Evolutionary conservation across 1,140 invertebrate genomes (phyloP).

Genomic region (Apis dorsata): DNA sequence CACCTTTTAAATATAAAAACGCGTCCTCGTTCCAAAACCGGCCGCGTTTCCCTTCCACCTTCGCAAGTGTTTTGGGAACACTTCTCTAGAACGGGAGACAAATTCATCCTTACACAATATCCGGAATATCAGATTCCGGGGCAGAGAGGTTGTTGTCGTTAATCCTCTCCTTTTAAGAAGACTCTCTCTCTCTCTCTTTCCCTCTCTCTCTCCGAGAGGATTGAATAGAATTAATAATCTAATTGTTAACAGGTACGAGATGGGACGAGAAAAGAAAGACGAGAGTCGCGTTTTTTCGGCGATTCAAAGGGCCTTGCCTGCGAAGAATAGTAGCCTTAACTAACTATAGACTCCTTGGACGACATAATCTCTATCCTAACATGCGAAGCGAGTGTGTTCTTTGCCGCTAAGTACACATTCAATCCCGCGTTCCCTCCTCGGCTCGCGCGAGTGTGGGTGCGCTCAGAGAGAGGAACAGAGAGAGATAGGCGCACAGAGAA

Average conservation of each 20-base stretch:
- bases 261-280: neutral
- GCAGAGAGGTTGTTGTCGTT: constrained; percentile 57
- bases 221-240: constrained; percentile 71
- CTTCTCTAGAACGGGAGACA: constrained; percentile 35
- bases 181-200: neutral
- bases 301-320: constrained; percentile 46
- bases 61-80: constrained; percentile 42
- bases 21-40: neutral
- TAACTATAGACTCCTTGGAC: constrained; percentile 72
- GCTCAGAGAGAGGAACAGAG: neutral
- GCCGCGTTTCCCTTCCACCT: neutral
- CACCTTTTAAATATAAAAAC: constrained; percentile 41
- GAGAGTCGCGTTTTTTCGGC: constrained; percentile 38
- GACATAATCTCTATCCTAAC: constrained; percentile 72
- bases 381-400: constrained; percentile 66
- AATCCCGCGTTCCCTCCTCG: constrained; percentile 51
- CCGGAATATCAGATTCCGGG: constrained; percentile 39
- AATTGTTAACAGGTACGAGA: constrained; percentile 61
- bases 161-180: constrained; percentile 56
- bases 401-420: constrained; percentile 72
- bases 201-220: neutral
- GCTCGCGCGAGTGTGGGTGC: constrained; percentile 5
- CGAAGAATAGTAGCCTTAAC: constrained; percentile 71
- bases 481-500: neutral
- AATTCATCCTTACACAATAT: constrained; percentile 57